Conservation (phyloP, 2,113 vertebrate species). For the Phalacrocorax brasilianus region DNA sequence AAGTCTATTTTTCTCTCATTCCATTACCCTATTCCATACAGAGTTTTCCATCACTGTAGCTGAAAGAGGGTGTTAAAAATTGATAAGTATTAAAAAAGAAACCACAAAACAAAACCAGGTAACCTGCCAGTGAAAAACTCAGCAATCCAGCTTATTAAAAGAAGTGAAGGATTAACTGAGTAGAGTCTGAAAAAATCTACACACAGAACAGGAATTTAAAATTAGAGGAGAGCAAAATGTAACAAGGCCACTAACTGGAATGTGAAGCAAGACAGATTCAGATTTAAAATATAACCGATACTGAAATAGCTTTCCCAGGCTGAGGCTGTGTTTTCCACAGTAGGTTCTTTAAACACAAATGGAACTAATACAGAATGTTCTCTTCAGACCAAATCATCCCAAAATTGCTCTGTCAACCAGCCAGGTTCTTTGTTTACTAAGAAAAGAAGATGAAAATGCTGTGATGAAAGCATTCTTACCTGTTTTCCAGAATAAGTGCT, state of each 20-base stretch:
- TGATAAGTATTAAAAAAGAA: too few species aligned
- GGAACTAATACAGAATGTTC: not conserved
- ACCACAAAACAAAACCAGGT: not conserved
- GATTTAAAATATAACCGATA: not conserved
- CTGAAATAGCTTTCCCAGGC: not conserved
- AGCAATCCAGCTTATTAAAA: not conserved
- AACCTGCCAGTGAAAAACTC: not conserved
- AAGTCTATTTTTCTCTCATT: not conserved
- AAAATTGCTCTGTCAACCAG: not conserved
- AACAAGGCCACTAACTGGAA: not conserved
- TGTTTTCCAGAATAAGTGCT: conserved; percentile 30
- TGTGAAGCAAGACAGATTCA: not conserved
- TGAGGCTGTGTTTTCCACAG: not conserved
- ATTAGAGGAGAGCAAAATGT: not conserved
- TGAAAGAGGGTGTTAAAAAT: not conserved
- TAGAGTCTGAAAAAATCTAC: not conserved
- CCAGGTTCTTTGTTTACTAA: not conserved
- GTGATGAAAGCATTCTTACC: not conserved
- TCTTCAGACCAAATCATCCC: not conserved
- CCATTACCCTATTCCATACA: not conserved
- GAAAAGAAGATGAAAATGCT: not conserved
- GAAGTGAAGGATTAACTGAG: not conserved
- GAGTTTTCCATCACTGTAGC: not conserved
- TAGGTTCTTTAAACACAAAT: not conserved
- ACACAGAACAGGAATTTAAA: not conserved